Evolutionary conservation across 2,888 invertebrate genomes (phyloP).

Genomic region (Thelaira solivaga): DNA sequence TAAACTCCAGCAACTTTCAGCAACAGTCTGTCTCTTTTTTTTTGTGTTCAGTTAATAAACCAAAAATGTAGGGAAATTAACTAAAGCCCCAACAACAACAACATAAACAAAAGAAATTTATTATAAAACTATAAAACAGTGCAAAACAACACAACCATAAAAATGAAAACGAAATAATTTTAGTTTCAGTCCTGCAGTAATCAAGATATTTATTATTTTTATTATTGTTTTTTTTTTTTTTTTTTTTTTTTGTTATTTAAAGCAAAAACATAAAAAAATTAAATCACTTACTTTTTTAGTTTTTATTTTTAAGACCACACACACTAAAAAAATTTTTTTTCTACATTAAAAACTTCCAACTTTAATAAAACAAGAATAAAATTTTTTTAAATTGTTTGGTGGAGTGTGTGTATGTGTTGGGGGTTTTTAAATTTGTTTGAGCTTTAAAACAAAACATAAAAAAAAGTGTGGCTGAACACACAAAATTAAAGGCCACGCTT

Average conservation of each 20-base stretch:
- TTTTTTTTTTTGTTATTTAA: conserved; percentile 7
- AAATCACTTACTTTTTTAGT: conserved; percentile 46
- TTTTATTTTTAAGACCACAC: conserved; percentile 48
- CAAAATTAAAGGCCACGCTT: conserved; percentile 68
- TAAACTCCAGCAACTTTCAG: background rate
- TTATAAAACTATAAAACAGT: background rate
- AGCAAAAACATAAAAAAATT: conserved; percentile 28
- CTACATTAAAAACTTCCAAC: conserved; percentile 44
- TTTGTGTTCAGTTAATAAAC: background rate
- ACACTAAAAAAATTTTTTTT: conserved; percentile 36
- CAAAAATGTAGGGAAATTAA: conserved; percentile 49
- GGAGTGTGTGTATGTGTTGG: background rate
- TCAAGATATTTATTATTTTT: conserved; percentile 54
- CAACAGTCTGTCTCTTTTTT: background rate
- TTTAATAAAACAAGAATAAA: conserved; percentile 14
- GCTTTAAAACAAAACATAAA: conserved; percentile 16
- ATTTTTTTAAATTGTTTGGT: background rate
- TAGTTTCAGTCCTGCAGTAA: conserved; percentile 25
- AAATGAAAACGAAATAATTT: background rate
- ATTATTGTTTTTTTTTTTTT: conserved; percentile 30
- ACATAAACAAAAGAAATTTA: conserved; percentile 19
- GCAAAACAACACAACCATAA: background rate
- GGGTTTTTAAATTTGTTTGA: conserved; percentile 15
- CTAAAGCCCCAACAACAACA: conserved; percentile 22
- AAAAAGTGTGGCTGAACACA: conserved; percentile 65